Percentiles rank a stretch among this genome's conserved stretches.
Conservation (phyloP, 2,888 invertebrate species). For the Aplocera efformata region DNA sequence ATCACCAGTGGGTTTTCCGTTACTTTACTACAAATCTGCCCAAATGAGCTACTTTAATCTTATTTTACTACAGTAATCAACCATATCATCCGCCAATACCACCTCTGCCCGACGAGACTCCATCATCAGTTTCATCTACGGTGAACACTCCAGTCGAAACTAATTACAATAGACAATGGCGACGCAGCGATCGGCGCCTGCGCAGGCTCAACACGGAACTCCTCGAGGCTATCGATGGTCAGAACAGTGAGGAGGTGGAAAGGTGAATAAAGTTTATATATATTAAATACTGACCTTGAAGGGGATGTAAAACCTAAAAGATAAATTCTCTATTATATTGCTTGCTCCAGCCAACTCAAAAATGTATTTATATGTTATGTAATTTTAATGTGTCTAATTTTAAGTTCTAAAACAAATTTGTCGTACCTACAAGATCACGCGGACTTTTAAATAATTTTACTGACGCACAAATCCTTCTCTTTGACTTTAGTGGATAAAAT, state of each 20-base stretch:
- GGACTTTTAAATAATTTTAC: too few relatives aligned
- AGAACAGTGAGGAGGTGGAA: constrained; percentile 60
- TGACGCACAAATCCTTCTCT: too few relatives aligned
- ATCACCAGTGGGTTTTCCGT: too few relatives aligned
- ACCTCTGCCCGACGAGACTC: constrained; percentile 38
- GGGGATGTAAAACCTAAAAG: constrained; percentile 2
- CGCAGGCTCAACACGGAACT: constrained; percentile 74
- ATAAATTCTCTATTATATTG: too few relatives aligned
- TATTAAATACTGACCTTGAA: constrained; percentile 1
- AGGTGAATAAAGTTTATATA: constrained; percentile 37
- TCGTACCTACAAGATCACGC: too few relatives aligned
- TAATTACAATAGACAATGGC: constrained; percentile 46
- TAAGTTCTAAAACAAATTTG: too few relatives aligned
- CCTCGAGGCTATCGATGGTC: constrained; percentile 60
- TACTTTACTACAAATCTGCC: too few relatives aligned
- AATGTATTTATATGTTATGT: too few relatives aligned
- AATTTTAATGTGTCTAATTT: too few relatives aligned
- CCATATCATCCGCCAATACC: constrained; percentile 31
- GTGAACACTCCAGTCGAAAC: constrained; percentile 52
- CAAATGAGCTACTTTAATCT: too few relatives aligned
- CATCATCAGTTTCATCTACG: constrained; percentile 52
- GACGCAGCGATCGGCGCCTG: constrained; percentile 60
- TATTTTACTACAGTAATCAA: constrained; percentile 25
- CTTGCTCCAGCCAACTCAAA: too few relatives aligned
- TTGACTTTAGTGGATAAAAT: too few relatives aligned